Evolutionary conservation across 2,888 invertebrate species (phyloP).

Genomic region (Physocephala rufipes): DNA sequence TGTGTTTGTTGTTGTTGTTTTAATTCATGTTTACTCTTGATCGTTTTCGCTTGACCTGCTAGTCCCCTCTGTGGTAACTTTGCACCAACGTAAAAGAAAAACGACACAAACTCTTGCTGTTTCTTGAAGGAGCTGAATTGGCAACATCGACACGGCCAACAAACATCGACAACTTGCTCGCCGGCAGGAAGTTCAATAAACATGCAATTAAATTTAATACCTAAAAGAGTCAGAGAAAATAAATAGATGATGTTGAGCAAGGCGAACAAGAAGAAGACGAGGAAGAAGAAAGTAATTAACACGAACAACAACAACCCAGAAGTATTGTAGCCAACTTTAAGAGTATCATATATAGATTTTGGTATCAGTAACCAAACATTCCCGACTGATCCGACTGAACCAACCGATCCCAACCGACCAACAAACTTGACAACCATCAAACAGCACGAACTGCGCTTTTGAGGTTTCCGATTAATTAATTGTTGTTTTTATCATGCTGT

Average conservation of each 20-base stretch:
- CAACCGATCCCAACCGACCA: too few species aligned
- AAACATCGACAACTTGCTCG: too few species aligned
- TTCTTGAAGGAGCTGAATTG: neutral
- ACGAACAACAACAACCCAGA: conserved; percentile 32
- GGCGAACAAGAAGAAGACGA: conserved; percentile 26
- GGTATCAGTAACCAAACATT: too few species aligned
- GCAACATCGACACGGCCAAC: neutral
- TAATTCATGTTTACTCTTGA: neutral
- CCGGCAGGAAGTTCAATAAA: conserved; percentile 54
- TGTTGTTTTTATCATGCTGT: neutral
- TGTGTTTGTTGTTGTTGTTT: neutral
- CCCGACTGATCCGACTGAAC: too few species aligned
- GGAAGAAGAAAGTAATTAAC: conserved; percentile 34
- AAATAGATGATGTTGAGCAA: neutral
- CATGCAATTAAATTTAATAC: conserved; percentile 55
- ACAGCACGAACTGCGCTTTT: conserved; percentile 3
- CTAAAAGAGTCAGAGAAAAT: conserved; percentile 32
- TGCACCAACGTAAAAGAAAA: neutral
- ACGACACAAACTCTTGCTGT: neutral
- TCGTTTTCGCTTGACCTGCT: neutral
- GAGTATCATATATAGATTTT: neutral
- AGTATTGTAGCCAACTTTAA: neutral
- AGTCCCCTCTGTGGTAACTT: neutral
- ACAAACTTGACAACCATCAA: neutral
- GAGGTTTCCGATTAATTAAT: neutral